Evolutionary conservation across 2,888 invertebrate genomes (phyloP).

Genomic region (Sepiola atlantica): DNA sequence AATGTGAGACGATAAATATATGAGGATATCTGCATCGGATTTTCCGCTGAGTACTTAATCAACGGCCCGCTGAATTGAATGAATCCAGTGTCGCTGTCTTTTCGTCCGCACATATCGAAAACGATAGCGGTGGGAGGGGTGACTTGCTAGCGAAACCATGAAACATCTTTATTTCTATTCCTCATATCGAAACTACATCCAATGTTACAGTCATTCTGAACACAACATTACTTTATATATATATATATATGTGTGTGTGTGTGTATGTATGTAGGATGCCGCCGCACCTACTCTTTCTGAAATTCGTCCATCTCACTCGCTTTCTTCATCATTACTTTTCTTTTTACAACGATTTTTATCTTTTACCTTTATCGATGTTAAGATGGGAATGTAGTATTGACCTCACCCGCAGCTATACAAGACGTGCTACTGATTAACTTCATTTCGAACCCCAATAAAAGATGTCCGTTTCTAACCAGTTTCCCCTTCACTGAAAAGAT

Average conservation of each 20-base stretch:
- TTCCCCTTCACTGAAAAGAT: background rate
- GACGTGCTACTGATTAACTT: background rate
- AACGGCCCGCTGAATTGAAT: background rate
- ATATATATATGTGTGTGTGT: too few species aligned
- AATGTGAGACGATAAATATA: too few species aligned
- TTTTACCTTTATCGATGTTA: background rate
- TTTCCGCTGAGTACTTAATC: background rate
- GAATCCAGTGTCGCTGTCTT: background rate
- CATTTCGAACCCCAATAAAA: background rate
- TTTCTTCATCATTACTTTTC: too few species aligned
- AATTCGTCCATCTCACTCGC: background rate
- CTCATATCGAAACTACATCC: background rate
- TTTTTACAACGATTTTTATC: background rate
- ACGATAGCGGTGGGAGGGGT: background rate
- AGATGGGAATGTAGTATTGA: background rate
- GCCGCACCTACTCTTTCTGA: too few species aligned
- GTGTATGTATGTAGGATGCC: too few species aligned
- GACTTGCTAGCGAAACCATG: background rate
- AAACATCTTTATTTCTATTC: background rate
- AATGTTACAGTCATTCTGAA: background rate
- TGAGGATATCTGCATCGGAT: background rate
- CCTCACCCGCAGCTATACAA: slow-evolving; percentile 16
- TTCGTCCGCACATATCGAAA: too few species aligned
- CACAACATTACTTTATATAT: background rate
- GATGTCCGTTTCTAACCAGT: background rate